Evolutionary conservation across 2,888 invertebrate genomes (phyloP).

Genomic region (Elegia similella): DNA sequence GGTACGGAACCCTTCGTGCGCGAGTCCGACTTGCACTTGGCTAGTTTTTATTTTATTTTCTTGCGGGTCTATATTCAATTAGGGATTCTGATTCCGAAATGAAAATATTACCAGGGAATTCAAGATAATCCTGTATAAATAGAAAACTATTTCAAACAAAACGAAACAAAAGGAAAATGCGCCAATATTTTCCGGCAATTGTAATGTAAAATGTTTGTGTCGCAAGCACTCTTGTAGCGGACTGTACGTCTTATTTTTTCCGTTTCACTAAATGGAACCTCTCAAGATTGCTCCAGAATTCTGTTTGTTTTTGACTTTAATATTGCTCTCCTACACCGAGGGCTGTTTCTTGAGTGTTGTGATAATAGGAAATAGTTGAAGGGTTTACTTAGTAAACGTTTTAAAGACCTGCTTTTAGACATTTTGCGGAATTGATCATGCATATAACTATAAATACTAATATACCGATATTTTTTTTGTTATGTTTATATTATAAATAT

Average conservation of each 20-base stretch:
- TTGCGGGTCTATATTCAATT: too few relatives aligned
- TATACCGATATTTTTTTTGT: too few relatives aligned
- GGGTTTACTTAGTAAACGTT: slow-evolving; percentile 4
- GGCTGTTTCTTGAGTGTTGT: slow-evolving; percentile 17
- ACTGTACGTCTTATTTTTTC: slow-evolving; percentile 25
- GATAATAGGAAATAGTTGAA: slow-evolving; percentile 17
- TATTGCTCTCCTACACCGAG: slow-evolving; percentile 24
- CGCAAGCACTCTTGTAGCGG: slow-evolving; percentile 11
- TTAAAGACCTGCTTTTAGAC: neutral
- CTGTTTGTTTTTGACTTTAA: slow-evolving; percentile 27
- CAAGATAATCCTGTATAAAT: too few relatives aligned
- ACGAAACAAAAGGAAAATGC: neutral
- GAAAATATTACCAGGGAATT: too few relatives aligned
- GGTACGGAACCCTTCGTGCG: too few relatives aligned
- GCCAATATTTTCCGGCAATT: neutral
- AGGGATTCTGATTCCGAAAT: too few relatives aligned
- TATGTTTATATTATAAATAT: too few relatives aligned
- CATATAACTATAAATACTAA: too few relatives aligned
- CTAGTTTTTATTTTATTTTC: too few relatives aligned
- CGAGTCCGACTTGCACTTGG: too few relatives aligned
- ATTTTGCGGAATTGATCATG: neutral
- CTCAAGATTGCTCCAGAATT: slow-evolving; percentile 23
- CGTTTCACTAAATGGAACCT: slow-evolving; percentile 24
- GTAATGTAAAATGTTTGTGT: slow-evolving; percentile 2
- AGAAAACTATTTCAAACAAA: too few relatives aligned